Base-by-base conservation (phyloP, 2,888 invertebrate genomes). In the Tineola bisselliella region DNA sequence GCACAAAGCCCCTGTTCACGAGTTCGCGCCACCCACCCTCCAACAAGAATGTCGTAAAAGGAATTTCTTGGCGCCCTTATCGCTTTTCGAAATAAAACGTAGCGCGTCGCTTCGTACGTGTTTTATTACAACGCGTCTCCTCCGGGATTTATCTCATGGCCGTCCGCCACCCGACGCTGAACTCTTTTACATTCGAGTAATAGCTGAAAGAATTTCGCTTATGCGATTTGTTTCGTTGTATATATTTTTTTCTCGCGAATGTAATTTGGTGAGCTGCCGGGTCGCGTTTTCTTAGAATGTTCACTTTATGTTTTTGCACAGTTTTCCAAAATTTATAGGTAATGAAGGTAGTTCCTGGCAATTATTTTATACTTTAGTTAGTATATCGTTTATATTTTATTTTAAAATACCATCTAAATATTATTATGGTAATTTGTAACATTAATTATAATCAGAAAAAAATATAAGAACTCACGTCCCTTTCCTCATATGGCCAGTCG, bases 11-110 rank as follows among this genome's bases (percentile, higher is more conserved):
- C 73, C 70, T 56, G 58, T 58, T 58, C 58, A 33, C 58, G 33
- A 58, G 33, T 58, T 58, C 72, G 69, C 69, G 64, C 67, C 69
- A 67, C 71, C 70, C 70, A 56, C 69, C 74, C 72, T 73, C 74
- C 77, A 75, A 68, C 76, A 76, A 75, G 79, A 77, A 79, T 79
- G 80, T 79, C 81, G 84, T 84, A 82, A 84, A 86, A 81, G 79
- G 80, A 84, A 83, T 84, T 82, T 83, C 83, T 81, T 65, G 77
- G 78, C 77, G 78, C 81, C 79, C 84, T 84, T 86, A 87, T 86
- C 84, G 83, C 84, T 80, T 83, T 80, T 79, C 76, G 81, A 84
- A 87, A 87, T 87, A 86, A 86, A 84, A 86, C 83, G 84, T 83
- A 71, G 65, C 74, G 74, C 79, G 70, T 76, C 79, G 81, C 60